Base-by-base conservation (phyloP, 2,113 vertebrate species). In the Perca schrenkii region DNA sequence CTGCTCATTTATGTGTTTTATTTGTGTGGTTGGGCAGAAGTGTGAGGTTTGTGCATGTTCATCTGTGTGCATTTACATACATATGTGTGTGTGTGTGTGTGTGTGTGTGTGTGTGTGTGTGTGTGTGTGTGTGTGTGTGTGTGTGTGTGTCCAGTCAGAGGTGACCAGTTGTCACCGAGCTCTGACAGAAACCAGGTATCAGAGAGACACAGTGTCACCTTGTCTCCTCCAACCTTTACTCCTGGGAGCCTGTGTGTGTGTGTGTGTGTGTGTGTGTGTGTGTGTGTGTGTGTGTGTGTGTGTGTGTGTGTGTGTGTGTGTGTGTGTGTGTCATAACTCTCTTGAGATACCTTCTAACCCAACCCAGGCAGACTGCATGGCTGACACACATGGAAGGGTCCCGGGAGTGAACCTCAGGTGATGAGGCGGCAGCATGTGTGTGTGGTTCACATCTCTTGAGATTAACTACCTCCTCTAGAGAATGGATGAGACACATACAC, bases 141-240 rank as follows among this genome's bases (percentile, higher is more conserved):
- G 36, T 86, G 40, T 3, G 40, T 11, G 73, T 65, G 36, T 88
- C 68, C 57, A 78, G 69, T 88, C 85, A 86, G 69, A 90, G 79
- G 87, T 90, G 89, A 87, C 91, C 86, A 81, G 75, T 85, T 89
- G 89, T 90, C 88, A 89, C 40, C 77, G 46, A 78, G 69, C 69
- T 86, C 72, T 90, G 85, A 92, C 87, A 92, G 87, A 83, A 86
- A 86, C 76, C 83, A 87, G 89, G 72, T 92, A 93, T 92, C 91
- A 88, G 67, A 77, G 74, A 88, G 88, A 87, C 70, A 72, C 61
- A 60, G 84, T 82, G 77, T 90, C 93, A 94, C 86, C 78, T 86
- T 90, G 88, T 91, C 92, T 92, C 86, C 77, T 89, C 75, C 86
- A 82, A 80, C 72, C 74, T 77, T 85, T 82, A 74, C 86, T 77